Evolutionary conservation across 2,797 vertebrate species (phyloP), one percentile per base, ranked within the genome.

Genomic region (Lutjanus campechanus): DNA sequence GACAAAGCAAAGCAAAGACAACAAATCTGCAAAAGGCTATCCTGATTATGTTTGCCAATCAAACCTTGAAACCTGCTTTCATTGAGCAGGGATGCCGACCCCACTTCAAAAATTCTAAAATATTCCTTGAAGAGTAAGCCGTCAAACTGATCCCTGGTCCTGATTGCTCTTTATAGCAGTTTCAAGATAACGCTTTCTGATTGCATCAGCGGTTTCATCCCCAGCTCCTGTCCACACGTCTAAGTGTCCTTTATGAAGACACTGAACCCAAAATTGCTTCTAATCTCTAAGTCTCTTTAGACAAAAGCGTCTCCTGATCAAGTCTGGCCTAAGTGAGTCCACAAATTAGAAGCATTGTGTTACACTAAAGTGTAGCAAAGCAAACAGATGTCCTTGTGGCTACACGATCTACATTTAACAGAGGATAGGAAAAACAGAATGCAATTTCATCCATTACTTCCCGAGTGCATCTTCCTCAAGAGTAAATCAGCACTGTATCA

Each of bases 211-310:
- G 46, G 17, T 56, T 78, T 11, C 15, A 75, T 64, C 8, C 4
- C 19, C 8, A 8, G 11, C 41, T 59, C 13, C 29, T 50, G 41
- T 46, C 7, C 36, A 60, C 11, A 41, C 47, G 40, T 70, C 22
- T 9, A 63, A 65, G 41, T 44, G 29, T 63, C 15, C 40, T 75
- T 64, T 11, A 67, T 55, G 17, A 41, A 51, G 17, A 51, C 64
- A 70, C 41, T 64, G 43, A 71, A 74, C 20, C 25, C 41, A 22
- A 74, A 69, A 81, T 47, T 56, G 22, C 66, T 13, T 79, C n/a
- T 7, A 16, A 59, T 65, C 50, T 43, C 19, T 17, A 15, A 59
- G 56, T 36, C 55, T 16, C 51, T 55, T 50, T 49, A 50, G 72
- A 60, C 50, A 17, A 41, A 43, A 66, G 29, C 41, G 17, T 70